Base-by-base conservation (phyloP, 2,888 invertebrate species). In the Sphaerophoria rueppellii region DNA sequence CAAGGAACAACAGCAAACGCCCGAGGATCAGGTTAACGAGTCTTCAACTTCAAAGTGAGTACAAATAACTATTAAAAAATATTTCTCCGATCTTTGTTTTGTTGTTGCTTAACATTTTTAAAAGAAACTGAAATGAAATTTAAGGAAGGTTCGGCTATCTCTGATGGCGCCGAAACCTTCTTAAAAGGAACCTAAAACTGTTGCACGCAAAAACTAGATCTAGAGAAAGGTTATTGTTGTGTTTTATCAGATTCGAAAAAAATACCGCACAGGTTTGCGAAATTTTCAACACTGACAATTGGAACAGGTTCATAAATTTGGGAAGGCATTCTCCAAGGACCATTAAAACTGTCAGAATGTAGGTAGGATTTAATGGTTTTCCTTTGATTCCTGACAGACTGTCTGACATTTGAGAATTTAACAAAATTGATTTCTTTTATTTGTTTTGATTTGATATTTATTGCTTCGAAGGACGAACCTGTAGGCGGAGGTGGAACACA, bases 1-100 rank as follows among this genome's bases (percentile, higher is more conserved):
- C 6, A 12, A 9, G 9, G 11, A 43, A 43, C 43, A 43, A 43
- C 43, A 55, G 34, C 81, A 73, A 65, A 58, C 73, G 69, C 65
- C 77, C 63, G 81, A 81, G 81, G 85, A 81, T 85, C 85, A 85
- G 76, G 81, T 85, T 81, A 76, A 73, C 40, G 73, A 50, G 40
- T 32, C 80, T 63, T 63, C 85, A 81, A 73, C 80, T 65, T 69
- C 85, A 81, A 73, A 76, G 85, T 85, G 60, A 85, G 85, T 85
- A 77, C 65, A 55, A 55, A n/a, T 50, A 71, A 37, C 46, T 35
- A 70, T 70, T 57, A 61, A 67, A 72, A 60, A 71, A 48, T 43
- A 6, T 74, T 74, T 50, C 54, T 32, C 32, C 24, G 58, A 9
- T 40, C 24, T 54, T 55, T 32, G 16, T 55, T 55, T 75, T 61